Conservation (phyloP, 2,113 vertebrate genomes). For the Cryptomyrus ogoouensis region DNA sequence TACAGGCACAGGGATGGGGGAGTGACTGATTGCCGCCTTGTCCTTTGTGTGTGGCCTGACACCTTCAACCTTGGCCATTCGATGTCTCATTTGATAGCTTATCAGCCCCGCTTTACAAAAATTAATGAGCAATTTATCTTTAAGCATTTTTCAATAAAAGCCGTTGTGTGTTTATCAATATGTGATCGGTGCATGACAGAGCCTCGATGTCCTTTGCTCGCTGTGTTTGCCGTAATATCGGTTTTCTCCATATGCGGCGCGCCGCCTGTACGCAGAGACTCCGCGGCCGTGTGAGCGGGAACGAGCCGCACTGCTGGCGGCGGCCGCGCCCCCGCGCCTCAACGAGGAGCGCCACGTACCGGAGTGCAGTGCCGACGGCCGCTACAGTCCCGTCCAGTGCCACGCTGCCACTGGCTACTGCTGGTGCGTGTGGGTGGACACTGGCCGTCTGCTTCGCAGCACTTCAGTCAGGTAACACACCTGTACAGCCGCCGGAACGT, state of each 20-base stretch:
- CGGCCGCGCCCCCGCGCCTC: constrained; percentile 55
- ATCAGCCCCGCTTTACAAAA: not conserved
- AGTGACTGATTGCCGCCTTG: not conserved
- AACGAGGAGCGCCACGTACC: constrained; percentile 73
- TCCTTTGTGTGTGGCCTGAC: not conserved
- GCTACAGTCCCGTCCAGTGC: constrained; percentile 77
- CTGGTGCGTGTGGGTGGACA: constrained; percentile 81
- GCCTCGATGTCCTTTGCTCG: not conserved
- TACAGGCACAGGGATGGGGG: not conserved
- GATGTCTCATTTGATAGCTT: not conserved
- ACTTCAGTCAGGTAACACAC: constrained; percentile 70
- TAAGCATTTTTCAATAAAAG: not conserved
- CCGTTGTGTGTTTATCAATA: not conserved
- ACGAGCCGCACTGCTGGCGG: constrained; percentile 65
- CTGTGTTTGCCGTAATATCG: not conserved
- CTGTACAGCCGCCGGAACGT: not conserved
- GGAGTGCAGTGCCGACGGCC: constrained; percentile 73
- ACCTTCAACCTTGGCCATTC: not conserved
- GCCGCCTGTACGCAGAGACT: constrained; percentile 27
- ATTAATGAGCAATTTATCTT: not conserved
- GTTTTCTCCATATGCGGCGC: not conserved
- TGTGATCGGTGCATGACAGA: not conserved
- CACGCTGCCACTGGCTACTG: constrained; percentile 76
- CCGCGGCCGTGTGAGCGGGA: constrained; percentile 71
- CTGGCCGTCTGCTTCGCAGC: constrained; percentile 71